Percentiles rank a stretch among this genome's conserved stretches.
These are phyloP conservation scores for Mus pahari DNA, from an alignment of 2,113 vertebrate genomes.

Conservation along the genomic window DNA sequence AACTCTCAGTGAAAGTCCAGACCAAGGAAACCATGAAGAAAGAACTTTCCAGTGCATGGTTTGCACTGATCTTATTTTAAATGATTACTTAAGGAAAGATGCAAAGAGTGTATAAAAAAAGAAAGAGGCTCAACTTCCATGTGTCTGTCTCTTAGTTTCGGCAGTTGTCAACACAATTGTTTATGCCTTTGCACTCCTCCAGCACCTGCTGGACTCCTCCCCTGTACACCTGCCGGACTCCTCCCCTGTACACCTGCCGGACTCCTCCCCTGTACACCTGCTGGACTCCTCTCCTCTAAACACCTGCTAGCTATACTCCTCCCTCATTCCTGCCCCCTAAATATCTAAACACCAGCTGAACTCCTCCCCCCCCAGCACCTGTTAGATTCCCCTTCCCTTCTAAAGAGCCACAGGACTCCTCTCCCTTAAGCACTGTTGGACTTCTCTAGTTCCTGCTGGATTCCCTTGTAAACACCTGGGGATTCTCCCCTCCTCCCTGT, in stretches of 20 bases:
- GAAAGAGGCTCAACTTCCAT: background rate
- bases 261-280: background rate
- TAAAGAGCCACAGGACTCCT: background rate
- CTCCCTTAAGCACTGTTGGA: background rate
- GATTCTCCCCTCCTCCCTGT: background rate
- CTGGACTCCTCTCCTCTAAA: background rate
- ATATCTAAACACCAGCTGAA: background rate
- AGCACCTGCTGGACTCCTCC: background rate
- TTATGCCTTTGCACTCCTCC: background rate
- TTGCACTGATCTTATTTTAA: background rate
- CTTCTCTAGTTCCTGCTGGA: background rate
- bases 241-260: background rate
- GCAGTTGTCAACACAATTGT: background rate
- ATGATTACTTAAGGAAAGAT: constrained; percentile 11
- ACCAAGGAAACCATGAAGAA: background rate
- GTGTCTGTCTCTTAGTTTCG: background rate
- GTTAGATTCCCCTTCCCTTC: background rate
- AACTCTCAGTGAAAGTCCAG: background rate
- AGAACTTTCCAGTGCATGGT: background rate
- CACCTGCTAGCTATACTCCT: background rate
- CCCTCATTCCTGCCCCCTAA: no score
- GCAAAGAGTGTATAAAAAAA: background rate
- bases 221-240: background rate
- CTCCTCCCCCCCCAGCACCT: background rate
- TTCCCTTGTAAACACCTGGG: background rate